These are phyloP conservation scores for Oryzias celebensis DNA, from an alignment of 2,113 vertebrate species.

Conservation along the genomic window DNA sequence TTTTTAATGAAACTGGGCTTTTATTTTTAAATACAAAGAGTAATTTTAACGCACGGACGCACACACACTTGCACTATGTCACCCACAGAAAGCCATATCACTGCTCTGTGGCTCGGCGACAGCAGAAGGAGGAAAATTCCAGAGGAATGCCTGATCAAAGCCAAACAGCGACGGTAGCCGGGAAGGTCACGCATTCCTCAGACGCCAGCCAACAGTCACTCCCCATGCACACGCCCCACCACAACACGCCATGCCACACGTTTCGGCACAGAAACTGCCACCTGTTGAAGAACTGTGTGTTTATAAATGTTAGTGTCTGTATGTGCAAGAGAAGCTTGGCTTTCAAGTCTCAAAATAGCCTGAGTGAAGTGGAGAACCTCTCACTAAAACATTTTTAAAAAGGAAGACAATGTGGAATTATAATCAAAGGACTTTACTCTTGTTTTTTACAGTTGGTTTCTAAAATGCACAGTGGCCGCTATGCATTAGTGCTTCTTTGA, in stretches of 20 bases:
- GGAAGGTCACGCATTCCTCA: slow-evolving; percentile 81
- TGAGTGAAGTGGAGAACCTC: slow-evolving; percentile 59
- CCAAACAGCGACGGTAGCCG: slow-evolving; percentile 82
- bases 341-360: slow-evolving; percentile 72
- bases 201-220: slow-evolving; percentile 79
- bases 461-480: too few species aligned
- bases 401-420: too few species aligned
- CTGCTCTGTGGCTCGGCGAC: slow-evolving; percentile 33
- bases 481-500: too few species aligned
- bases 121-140: slow-evolving; percentile 79
- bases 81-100: slow-evolving; percentile 2
- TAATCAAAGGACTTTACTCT: too few species aligned
- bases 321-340: slow-evolving; percentile 32
- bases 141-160: slow-evolving; percentile 88
- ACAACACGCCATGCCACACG: slow-evolving; percentile 47
- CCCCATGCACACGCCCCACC: slow-evolving; percentile 62
- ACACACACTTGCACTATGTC: too few species aligned
- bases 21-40: too few species aligned
- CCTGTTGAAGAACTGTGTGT: slow-evolving; percentile 53
- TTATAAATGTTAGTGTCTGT: slow-evolving; percentile 11
- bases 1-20: too few species aligned
- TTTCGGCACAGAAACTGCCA: slow-evolving; percentile 64
- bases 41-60: background rate
- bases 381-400: slow-evolving; percentile 50
- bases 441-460: too few species aligned